Percentiles rank a stretch among this genome's conserved stretches.
These are phyloP conservation scores for Piscicola geometra DNA, from an alignment of 2,888 invertebrate species.

Conservation along the genomic window DNA sequence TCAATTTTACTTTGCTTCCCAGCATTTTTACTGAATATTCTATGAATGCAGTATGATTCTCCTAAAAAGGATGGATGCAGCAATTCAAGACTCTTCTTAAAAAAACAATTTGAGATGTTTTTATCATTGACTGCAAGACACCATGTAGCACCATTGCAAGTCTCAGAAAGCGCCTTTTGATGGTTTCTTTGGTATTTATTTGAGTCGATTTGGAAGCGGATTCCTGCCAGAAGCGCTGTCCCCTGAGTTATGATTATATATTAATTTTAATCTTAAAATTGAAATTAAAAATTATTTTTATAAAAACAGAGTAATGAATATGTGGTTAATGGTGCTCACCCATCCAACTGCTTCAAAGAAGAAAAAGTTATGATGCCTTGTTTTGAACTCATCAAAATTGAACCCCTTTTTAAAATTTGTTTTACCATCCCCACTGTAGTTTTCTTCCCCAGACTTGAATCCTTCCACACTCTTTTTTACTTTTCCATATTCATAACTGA, in stretches of 20 bases:
- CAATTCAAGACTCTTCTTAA: neutral
- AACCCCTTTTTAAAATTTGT: neutral
- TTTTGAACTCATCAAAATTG: neutral
- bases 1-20: no score
- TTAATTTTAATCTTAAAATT: neutral
- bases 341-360: constrained; percentile 6
- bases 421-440: neutral
- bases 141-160: neutral
- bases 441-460: neutral
- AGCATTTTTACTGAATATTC: neutral
- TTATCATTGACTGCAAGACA: neutral
- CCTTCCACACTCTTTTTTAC: no score
- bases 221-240: neutral
- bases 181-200: neutral
- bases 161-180: no score
- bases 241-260: neutral
- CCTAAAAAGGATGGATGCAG: neutral
- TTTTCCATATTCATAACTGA: no score
- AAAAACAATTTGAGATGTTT: neutral
- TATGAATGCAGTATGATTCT: neutral
- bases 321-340: neutral
- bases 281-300: neutral
- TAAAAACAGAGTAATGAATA: no score
- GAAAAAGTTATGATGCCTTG: neutral
- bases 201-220: neutral